phyloP scores from a whole-genome alignment of 2,797 vertebrate species.

The Betta splendens region DNA sequence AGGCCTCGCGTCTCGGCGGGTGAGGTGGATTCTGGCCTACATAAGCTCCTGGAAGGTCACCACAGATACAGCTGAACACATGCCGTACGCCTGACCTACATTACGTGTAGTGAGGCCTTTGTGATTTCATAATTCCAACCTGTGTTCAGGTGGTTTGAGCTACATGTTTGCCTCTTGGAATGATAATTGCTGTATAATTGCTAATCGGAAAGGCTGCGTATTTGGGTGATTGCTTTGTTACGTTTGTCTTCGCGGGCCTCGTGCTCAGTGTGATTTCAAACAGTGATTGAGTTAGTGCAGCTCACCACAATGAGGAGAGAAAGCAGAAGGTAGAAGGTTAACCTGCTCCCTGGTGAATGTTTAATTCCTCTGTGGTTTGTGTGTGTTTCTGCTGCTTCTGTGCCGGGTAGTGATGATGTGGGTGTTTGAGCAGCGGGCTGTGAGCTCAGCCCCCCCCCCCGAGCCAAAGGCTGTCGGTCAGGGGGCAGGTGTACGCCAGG shows the following conservation, averaged over 20 bases:
- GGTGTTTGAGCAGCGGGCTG: conserved; percentile 32
- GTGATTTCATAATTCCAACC: conserved; percentile 8
- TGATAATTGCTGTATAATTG: conserved; percentile 32
- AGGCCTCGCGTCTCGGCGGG: conserved; percentile 43
- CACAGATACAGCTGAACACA: conserved; percentile 19
- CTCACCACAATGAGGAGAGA: conserved; percentile 1
- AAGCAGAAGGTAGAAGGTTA: conserved; percentile 23
- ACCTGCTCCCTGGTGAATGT: conserved; percentile 15
- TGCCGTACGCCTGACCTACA: conserved; percentile 1
- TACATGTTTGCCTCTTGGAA: conserved; percentile 12
- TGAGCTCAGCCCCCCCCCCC: conserved; percentile 7
- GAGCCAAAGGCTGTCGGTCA: conserved; percentile 22
- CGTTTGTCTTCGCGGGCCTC: conserved; percentile 20
- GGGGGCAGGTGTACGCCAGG: conserved; percentile 33
- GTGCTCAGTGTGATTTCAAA: background rate
- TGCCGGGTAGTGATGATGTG: conserved; percentile 52
- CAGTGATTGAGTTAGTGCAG: background rate
- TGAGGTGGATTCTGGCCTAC: conserved; percentile 53
- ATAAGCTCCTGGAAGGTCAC: conserved; percentile 49
- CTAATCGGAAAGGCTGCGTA: conserved; percentile 27
- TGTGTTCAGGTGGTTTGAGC: conserved; percentile 14
- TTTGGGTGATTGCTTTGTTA: conserved; percentile 27
- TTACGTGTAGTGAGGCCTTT: conserved; percentile 4
- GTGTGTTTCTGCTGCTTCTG: conserved; percentile 7
- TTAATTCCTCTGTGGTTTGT: conserved; percentile 15